Conservation (phyloP, 2,113 vertebrate species). For the crab-eating macaque (Macaca fascicularis) region DNA sequence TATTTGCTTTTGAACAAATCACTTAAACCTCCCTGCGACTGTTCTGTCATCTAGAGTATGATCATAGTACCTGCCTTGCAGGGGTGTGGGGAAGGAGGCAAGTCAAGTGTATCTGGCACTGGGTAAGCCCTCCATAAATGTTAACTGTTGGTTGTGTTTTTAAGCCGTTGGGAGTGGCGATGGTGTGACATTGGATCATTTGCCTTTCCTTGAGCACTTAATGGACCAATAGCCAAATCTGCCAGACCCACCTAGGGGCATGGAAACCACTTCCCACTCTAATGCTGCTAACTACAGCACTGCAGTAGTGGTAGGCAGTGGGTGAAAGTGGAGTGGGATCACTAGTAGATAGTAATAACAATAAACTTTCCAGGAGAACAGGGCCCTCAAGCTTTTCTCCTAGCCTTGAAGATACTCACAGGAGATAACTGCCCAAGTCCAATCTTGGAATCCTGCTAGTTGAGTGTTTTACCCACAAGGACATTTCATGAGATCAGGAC, state of each 20-base stretch:
- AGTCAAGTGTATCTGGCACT: not conserved
- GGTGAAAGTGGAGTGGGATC: not conserved
- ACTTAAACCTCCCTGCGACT: not conserved
- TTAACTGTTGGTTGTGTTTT: not conserved
- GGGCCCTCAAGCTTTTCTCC: not conserved
- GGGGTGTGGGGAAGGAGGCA: not conserved
- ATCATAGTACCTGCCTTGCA: not conserved
- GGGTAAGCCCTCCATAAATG: not conserved
- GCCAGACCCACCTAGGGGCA: not conserved
- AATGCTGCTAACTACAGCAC: not conserved
- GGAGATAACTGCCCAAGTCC: slow-evolving; percentile 25
- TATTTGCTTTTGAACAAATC: slow-evolving; percentile 12
- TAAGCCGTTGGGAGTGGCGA: not conserved
- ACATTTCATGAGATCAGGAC: slow-evolving; percentile 38
- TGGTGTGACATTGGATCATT: not conserved
- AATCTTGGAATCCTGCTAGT: slow-evolving; percentile 42
- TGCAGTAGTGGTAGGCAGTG: not conserved
- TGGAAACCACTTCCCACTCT: not conserved
- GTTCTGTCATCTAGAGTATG: not conserved
- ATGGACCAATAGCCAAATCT: not conserved
- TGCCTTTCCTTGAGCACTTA: not conserved
- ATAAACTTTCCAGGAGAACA: not conserved
- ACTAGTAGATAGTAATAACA: not conserved
- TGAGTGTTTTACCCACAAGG: slow-evolving; percentile 27
- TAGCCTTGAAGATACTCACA: slow-evolving; percentile 4